Base-by-base conservation (phyloP, 2,113 vertebrate species). In the Panthera tigris region DNA sequence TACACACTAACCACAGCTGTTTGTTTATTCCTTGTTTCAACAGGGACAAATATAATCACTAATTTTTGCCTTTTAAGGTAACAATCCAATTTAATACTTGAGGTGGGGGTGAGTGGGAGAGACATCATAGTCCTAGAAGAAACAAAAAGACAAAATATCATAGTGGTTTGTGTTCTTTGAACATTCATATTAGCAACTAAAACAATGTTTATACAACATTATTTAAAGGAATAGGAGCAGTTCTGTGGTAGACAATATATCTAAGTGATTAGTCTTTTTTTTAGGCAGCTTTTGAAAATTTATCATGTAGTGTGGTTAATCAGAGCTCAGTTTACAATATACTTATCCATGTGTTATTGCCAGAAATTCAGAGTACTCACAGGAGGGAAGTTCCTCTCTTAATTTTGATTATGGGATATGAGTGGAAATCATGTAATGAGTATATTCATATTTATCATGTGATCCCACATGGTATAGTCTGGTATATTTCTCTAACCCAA, bases 61-160 rank as follows among this genome's bases (percentile, higher is more conserved):
- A 84, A 91, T 85, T 94, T 96, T 97, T 98, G 83, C 98, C 97
- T 98, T 98, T 97, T 98, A 98, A 96, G 97, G 97, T 94, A 95
- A 96, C 45, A 96, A 92, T 33, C 19, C 83, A 83, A 78, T 83
- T 93, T 93, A 95, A 84, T 73, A 68, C 69, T 65, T 78, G 33
- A 11, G 55, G 21, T 29, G 45, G 10, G 23, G 63, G 21, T 29
- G 45, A 7, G 18, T 5, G 78, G 31, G 74, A 33, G 93, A 95
- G 48, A 31, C 79, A 84, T 91, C 63, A 76, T 36, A 82, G 79
- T 57, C 50, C 57, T 4, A 89, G 80, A 55, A 94, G 82, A 91
- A 57, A 84, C 57, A 93, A 92, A 97, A 95, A 81, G 50, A 61
- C 41, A 61, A 90, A 89, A 52, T 52, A n/a, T 95, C 45, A 55